Evolutionary conservation across 2,113 vertebrate genomes (phyloP).

Genomic region (Sander lucioperca): DNA sequence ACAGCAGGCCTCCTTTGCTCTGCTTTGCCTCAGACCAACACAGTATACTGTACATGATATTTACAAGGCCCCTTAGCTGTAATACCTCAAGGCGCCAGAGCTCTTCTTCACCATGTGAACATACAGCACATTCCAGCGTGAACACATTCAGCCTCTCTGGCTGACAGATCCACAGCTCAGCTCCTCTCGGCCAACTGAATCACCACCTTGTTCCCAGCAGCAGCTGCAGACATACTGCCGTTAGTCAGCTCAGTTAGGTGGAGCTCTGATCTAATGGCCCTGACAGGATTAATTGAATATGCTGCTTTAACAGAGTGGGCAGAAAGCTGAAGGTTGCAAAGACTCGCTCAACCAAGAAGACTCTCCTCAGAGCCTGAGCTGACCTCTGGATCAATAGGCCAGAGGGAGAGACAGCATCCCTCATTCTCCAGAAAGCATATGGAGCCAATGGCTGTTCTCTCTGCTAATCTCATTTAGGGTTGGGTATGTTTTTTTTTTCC

Average conservation of each 20-base stretch:
- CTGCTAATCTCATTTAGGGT: slow-evolving; percentile 35
- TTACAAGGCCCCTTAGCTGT: slow-evolving; percentile 22
- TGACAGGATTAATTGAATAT: slow-evolving; percentile 42
- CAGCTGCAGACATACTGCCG: slow-evolving; percentile 37
- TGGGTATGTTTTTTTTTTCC: too few relatives aligned
- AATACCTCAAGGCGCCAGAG: not conserved
- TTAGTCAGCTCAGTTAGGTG: slow-evolving; percentile 24
- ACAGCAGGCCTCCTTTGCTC: slow-evolving; percentile 10
- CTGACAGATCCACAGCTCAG: slow-evolving; percentile 38
- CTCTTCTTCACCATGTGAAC: slow-evolving; percentile 15
- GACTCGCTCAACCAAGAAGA: slow-evolving; percentile 23
- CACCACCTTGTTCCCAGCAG: slow-evolving; percentile 24
- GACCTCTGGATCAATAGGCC: slow-evolving; percentile 56
- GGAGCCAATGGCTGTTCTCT: slow-evolving; percentile 29
- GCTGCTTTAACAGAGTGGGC: slow-evolving; percentile 32
- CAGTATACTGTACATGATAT: slow-evolving; percentile 18
- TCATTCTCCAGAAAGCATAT: slow-evolving; percentile 34
- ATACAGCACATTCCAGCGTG: slow-evolving; percentile 12
- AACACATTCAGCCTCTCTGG: slow-evolving; percentile 16
- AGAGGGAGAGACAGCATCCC: slow-evolving; percentile 10
- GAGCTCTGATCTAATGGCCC: slow-evolving; percentile 36
- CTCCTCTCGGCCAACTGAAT: slow-evolving; percentile 28
- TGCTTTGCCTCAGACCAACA: slow-evolving; percentile 22
- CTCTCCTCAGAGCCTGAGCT: slow-evolving; percentile 32
- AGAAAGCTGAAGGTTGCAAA: slow-evolving; percentile 25